phyloP scores from a whole-genome alignment of 2,888 invertebrate species.

The Hemistola chrysoprasaria region DNA sequence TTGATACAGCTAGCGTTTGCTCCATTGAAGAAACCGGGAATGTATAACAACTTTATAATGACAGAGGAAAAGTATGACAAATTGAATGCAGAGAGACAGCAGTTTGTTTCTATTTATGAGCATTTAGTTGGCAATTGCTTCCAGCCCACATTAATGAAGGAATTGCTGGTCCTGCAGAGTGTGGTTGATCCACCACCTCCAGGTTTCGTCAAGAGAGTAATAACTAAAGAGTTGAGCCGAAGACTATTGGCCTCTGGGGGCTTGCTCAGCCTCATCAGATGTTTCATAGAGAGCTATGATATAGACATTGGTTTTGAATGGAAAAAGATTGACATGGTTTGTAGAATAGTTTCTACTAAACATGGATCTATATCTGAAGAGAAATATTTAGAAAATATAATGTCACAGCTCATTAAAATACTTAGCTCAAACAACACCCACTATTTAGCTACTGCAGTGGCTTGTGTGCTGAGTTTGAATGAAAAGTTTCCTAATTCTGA shows the following conservation, averaged over 20 bases:
- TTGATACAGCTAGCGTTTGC: constrained; percentile 87
- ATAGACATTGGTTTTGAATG: constrained; percentile 84
- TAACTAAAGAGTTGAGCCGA: constrained; percentile 82
- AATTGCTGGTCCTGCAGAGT: constrained; percentile 85
- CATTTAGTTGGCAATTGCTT: constrained; percentile 80
- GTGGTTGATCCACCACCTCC: constrained; percentile 75
- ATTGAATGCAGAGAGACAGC: constrained; percentile 72
- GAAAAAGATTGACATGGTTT: constrained; percentile 85
- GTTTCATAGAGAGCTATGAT: constrained; percentile 82
- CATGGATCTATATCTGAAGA: constrained; percentile 67
- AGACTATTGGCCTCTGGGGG: constrained; percentile 84
- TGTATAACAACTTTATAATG: constrained; percentile 72
- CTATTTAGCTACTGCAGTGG: constrained; percentile 74
- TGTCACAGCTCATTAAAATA: constrained; percentile 76
- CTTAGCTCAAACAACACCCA: constrained; percentile 64
- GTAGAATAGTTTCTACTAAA: constrained; percentile 83
- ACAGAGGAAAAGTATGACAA: constrained; percentile 78
- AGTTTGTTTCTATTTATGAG: constrained; percentile 75
- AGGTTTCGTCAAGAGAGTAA: constrained; percentile 83
- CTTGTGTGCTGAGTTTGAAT: constrained; percentile 79
- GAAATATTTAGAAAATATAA: constrained; percentile 80
- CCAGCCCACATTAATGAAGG: constrained; percentile 84
- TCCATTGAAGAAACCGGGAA: constrained; percentile 83
- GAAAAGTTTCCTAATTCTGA: constrained; percentile 69
- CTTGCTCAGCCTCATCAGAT: constrained; percentile 83